These are phyloP conservation scores for Drepanosiphum platanoidis DNA, from an alignment of 2,888 invertebrate genomes.

Conservation along the genomic window DNA sequence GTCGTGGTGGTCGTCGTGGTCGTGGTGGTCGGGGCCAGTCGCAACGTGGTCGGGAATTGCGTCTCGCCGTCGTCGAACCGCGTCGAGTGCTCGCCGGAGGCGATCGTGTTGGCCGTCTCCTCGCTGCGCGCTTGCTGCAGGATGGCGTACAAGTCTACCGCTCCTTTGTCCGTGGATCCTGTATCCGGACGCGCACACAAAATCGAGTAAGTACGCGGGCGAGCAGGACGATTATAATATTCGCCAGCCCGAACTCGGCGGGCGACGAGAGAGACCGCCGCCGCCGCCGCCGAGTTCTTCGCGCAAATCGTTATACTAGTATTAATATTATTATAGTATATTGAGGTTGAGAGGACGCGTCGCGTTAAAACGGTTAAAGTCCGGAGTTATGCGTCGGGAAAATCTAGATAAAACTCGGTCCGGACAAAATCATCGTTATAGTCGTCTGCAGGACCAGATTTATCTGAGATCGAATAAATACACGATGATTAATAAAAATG, in stretches of 20 bases:
- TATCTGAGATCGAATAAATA: too few relatives aligned
- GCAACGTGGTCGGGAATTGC: slow-evolving; percentile 68
- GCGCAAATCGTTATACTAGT: background rate
- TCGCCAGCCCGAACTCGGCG: background rate
- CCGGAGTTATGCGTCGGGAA: too few relatives aligned
- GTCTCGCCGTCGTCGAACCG: slow-evolving; percentile 70
- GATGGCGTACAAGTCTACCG: slow-evolving; percentile 84
- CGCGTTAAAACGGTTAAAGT: background rate
- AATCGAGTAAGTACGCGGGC: background rate
- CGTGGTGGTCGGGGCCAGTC: slow-evolving; percentile 69
- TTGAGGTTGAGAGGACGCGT: slow-evolving; percentile 18
- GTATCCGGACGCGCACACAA: slow-evolving; percentile 66
- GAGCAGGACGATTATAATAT: too few relatives aligned
- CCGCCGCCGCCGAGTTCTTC: background rate
- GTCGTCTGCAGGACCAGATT: too few relatives aligned
- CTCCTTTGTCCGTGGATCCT: slow-evolving; percentile 76
- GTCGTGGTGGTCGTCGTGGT: slow-evolving; percentile 66
- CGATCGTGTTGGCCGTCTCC: slow-evolving; percentile 65
- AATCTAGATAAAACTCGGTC: too few relatives aligned
- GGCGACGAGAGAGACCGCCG: background rate
- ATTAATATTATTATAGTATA: background rate
- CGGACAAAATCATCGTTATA: too few relatives aligned
- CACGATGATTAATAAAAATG: too few relatives aligned
- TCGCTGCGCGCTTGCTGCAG: slow-evolving; percentile 74
- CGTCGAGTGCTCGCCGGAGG: slow-evolving; percentile 65